Evolutionary conservation across 2,888 invertebrate genomes (phyloP).

Genomic region (Trichogramma dendrolimi): DNA sequence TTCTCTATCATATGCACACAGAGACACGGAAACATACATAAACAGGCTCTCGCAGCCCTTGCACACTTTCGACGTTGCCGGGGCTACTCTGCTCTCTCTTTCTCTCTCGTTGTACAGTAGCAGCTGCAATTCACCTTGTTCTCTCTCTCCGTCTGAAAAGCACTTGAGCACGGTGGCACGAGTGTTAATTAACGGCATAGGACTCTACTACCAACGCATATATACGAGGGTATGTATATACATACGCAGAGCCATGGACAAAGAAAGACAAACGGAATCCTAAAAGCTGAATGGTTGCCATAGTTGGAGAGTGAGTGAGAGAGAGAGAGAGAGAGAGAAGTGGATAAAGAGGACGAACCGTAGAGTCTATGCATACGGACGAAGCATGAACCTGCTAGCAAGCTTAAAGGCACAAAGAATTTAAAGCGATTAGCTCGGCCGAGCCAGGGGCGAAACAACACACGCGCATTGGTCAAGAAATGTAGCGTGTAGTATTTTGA

Average conservation of each 20-base stretch:
- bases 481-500: too few relatives aligned
- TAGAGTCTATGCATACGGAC: neutral
- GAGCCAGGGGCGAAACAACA: constrained; percentile 1
- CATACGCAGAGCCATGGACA: constrained; percentile 5
- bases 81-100: neutral
- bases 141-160: neutral
- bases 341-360: neutral
- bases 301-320: neutral
- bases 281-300: constrained; percentile 1
- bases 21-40: too few relatives aligned
- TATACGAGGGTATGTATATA: constrained; percentile 1
- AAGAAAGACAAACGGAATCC: constrained; percentile 14
- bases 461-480: neutral
- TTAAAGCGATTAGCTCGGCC: constrained; percentile 5
- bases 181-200: constrained; percentile 21
- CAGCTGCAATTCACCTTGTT: neutral
- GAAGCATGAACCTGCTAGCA: too few relatives aligned
- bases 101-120: neutral
- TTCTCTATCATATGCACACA: neutral
- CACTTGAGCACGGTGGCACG: constrained; percentile 7
- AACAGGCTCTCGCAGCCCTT: too few relatives aligned
- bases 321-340: neutral
- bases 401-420: neutral
- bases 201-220: too few relatives aligned
- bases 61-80: neutral